Percentiles rank a stretch among this genome's conserved stretches.
Conservation (phyloP, 2,888 invertebrate species). For the Molorchus minor region DNA sequence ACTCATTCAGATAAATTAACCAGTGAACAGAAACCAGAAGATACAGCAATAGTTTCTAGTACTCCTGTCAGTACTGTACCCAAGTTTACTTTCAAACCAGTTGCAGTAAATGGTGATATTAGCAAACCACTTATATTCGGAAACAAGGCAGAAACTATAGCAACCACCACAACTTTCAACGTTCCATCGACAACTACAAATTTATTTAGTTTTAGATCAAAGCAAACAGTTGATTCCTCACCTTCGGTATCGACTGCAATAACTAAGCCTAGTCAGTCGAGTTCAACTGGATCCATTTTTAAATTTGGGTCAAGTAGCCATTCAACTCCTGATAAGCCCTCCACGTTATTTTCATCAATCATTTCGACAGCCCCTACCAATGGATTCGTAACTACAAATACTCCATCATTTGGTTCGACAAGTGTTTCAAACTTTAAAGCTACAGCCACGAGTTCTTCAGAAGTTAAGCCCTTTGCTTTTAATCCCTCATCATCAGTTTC, state of each 20-base stretch:
- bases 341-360: background rate
- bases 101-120: constrained; percentile 33
- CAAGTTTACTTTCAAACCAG: constrained; percentile 29
- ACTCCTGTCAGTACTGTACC: constrained; percentile 6
- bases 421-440: constrained; percentile 6
- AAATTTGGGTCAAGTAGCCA: constrained; percentile 9
- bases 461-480: constrained; percentile 47
- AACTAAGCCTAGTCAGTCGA: constrained; percentile 18
- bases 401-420: constrained; percentile 22
- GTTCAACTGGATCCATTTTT: constrained; percentile 6
- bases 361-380: constrained; percentile 13
- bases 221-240: constrained; percentile 22
- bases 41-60: background rate
- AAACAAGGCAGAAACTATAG: constrained; percentile 13
- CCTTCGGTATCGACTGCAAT: constrained; percentile 11
- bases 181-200: constrained; percentile 3
- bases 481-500: constrained; percentile 26
- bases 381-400: constrained; percentile 18
- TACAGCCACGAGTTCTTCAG: constrained; percentile 26
- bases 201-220: constrained; percentile 24
- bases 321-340: constrained; percentile 5
- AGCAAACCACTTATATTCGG: constrained; percentile 17
- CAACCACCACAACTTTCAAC: constrained; percentile 23
- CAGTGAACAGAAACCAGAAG: constrained; percentile 9
- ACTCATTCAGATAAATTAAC: constrained; percentile 3